Evolutionary conservation across 2,113 vertebrate genomes (phyloP).

Genomic region (Prinia subflava): DNA sequence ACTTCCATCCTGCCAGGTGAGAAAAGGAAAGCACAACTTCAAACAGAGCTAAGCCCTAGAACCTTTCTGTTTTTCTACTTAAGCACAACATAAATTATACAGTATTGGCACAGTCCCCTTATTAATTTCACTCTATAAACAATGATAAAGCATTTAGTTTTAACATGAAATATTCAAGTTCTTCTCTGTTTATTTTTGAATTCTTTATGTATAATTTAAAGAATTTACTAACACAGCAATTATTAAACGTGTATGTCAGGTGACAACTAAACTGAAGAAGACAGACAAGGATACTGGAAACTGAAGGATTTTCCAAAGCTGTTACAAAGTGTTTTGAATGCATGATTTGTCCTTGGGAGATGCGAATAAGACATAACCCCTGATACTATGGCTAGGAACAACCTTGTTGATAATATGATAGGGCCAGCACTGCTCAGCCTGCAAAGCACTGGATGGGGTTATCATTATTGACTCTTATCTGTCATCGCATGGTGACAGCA

Average conservation of each 20-base stretch:
- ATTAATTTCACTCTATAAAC: slow-evolving; percentile 28
- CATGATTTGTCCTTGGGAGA: not conserved
- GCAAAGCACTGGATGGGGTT: not conserved
- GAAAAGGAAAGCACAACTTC: not conserved
- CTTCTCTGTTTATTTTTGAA: not conserved
- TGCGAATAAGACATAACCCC: not conserved
- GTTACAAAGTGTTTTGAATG: not conserved
- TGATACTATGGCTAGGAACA: not conserved
- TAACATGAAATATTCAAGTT: slow-evolving; percentile 42
- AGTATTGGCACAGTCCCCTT: not conserved
- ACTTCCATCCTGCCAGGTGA: not conserved
- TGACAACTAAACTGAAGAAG: not conserved
- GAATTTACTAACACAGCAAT: not conserved
- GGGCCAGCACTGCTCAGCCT: not conserved
- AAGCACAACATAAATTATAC: not conserved
- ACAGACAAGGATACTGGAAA: not conserved
- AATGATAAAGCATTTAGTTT: slow-evolving; percentile 9
- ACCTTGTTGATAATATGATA: not conserved
- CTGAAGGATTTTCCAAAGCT: not conserved
- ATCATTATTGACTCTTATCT: not conserved
- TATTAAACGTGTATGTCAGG: not conserved
- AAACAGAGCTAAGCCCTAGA: not conserved
- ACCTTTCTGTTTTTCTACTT: not conserved
- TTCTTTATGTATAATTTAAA: slow-evolving; percentile 35
- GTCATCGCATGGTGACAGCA: not conserved